A percentile compares a stretch with the other conserved stretches of the same genome.
These are phyloP conservation scores for Parnassius mnemosyne DNA, from an alignment of 2,888 invertebrate species.

Conservation along the genomic window DNA sequence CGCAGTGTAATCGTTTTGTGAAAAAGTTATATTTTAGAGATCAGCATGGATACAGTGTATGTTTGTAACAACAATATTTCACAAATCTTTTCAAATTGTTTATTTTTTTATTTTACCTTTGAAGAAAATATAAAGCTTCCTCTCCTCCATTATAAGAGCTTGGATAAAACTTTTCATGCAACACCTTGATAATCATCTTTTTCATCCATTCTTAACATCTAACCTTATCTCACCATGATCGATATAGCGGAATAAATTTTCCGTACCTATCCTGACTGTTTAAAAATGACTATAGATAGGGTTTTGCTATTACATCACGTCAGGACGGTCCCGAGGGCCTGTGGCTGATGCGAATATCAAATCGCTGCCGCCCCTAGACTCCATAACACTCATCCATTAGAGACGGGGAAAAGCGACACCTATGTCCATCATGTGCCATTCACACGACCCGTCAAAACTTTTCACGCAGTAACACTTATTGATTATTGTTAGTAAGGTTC, in stretches of 20 bases:
- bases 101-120: too few species aligned
- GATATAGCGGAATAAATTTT: conserved; percentile 49
- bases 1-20: conserved; percentile 10
- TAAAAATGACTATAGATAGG: conserved; percentile 56
- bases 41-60: too few species aligned
- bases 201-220: conserved; percentile 25
- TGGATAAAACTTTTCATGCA: not conserved
- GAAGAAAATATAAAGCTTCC: too few species aligned
- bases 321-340: conserved; percentile 63
- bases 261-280: conserved; percentile 48
- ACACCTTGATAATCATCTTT: not conserved
- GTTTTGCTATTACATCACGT: conserved; percentile 64
- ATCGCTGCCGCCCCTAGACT: conserved; percentile 72
- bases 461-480: conserved; percentile 31
- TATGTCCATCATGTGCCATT: conserved; percentile 56
- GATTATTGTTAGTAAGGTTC: conserved; percentile 31
- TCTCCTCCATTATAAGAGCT: too few species aligned
- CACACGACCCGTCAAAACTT: conserved; percentile 39
- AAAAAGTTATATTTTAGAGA: too few species aligned
- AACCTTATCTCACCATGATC: conserved; percentile 35
- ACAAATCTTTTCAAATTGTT: too few species aligned
- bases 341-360: conserved; percentile 73
- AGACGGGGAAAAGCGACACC: conserved; percentile 57
- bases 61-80: too few species aligned
- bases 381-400: conserved; percentile 70